Conservation (phyloP, 2,888 invertebrate species). For the Drosophila recens region DNA sequence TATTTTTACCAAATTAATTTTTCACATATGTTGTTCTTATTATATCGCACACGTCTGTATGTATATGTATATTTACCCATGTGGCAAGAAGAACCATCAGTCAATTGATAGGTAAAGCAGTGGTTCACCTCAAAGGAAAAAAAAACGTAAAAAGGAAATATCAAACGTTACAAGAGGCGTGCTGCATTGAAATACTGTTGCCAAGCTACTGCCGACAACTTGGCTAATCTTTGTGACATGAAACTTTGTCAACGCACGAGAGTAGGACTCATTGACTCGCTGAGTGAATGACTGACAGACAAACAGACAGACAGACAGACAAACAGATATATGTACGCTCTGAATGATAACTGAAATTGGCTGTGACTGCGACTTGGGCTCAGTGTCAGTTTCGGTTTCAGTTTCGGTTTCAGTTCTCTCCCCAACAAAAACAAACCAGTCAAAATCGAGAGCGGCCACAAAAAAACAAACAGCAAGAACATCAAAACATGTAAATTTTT, state of each 20-base stretch:
- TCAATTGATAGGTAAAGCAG: slow-evolving; percentile 30
- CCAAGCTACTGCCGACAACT: slow-evolving; percentile 55
- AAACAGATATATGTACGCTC: slow-evolving; percentile 15
- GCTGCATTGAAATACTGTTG: slow-evolving; percentile 31
- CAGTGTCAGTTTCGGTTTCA: slow-evolving; percentile 36
- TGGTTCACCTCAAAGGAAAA: neutral
- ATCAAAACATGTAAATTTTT: neutral
- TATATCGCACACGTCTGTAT: too few species aligned
- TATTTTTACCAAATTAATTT: too few species aligned
- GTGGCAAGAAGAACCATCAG: slow-evolving; percentile 25
- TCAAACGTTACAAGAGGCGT: slow-evolving; percentile 35
- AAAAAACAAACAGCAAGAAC: neutral
- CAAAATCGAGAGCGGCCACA: slow-evolving; percentile 9
- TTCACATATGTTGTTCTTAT: too few species aligned
- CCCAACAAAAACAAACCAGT: neutral
- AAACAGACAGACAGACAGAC: slow-evolving; percentile 15
- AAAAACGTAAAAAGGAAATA: neutral
- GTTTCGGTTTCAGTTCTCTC: slow-evolving; percentile 5
- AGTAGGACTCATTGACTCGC: slow-evolving; percentile 24
- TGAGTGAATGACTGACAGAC: slow-evolving; percentile 1
- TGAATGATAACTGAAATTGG: slow-evolving; percentile 54
- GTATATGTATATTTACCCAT: slow-evolving; percentile 37
- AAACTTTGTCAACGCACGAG: slow-evolving; percentile 50
- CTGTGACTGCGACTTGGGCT: slow-evolving; percentile 40
- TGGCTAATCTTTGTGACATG: slow-evolving; percentile 65